Evolutionary conservation across 1,140 invertebrate genomes (phyloP), one percentile per base, ranked within the genome.

Genomic region (Plectrocnemia conspersa): DNA sequence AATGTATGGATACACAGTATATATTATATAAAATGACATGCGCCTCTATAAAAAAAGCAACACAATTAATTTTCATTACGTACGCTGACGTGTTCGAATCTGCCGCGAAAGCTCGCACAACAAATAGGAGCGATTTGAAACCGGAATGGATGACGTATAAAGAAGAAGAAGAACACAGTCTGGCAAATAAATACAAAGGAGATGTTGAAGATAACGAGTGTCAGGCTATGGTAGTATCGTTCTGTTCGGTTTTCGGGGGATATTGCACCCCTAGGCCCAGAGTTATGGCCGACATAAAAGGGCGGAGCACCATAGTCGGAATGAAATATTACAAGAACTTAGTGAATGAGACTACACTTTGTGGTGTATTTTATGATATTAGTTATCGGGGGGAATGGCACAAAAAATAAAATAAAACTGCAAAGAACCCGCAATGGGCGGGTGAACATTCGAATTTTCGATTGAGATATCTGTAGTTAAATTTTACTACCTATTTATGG

Each of bases 321-420:
- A 54, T 56, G 54, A 56, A 44, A 49, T 50, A 56, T 36, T 13
- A 40, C 47, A 38, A 18, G 47, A 50, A 45, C 46, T 45, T 45
- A 49, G 54, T 52, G 54, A 56, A 52, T 42, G 48, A 52, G 54
- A 53, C 50, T 40, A 29, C 29, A 48, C 54, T 35, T 19, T 27
- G 16, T 19, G 22, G 33, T 47, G 22, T 36, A 23, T 53, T 58
- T 58, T 53, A 58, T 25, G 44, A 58, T 58, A 58, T 58, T 58
- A 58, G 50, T 54, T 53, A 58, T 58, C 25, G 45, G 32, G 27
- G 55, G 55, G 15, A 33, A 32, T 33, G 56, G 44, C 13, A 38
- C 42, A 45, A 58, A 58, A 58, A 58, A 57, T 18, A 32, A 27
- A 22, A 56, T n/a, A 32, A 25, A n/a, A 11, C 25, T 24, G 18